A percentile compares a stretch with the other conserved stretches of the same genome.
phyloP scores from a whole-genome alignment of 2,888 invertebrate species.

The Lochmaea crataegi region DNA sequence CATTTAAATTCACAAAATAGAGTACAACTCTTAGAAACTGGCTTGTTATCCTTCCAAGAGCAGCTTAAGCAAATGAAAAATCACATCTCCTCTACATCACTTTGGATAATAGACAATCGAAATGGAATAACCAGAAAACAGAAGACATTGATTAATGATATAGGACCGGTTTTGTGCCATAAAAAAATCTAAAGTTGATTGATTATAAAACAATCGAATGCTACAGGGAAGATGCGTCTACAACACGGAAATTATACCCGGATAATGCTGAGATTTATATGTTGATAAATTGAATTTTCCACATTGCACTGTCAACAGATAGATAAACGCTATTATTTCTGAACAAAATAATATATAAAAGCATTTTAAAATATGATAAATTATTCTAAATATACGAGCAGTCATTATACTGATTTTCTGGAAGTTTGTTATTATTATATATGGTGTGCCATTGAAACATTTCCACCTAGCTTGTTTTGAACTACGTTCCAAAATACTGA shows the following conservation, averaged over 20 bases:
- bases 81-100: conserved; percentile 23
- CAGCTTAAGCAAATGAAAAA: conserved; percentile 16
- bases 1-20: too few relatives aligned
- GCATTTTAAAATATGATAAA: too few relatives aligned
- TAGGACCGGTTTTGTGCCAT: conserved; percentile 32
- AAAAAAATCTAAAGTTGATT: conserved; percentile 36
- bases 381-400: too few relatives aligned
- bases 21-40: too few relatives aligned
- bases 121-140: conserved; percentile 35
- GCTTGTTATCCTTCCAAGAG: too few relatives aligned
- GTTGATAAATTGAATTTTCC: conserved; percentile 23
- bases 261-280: conserved; percentile 25
- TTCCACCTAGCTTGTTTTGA: too few relatives aligned
- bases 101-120: conserved; percentile 26
- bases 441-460: too few relatives aligned
- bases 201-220: conserved; percentile 39
- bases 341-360: neutral
- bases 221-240: conserved; percentile 35
- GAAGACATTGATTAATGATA: conserved; percentile 39
- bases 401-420: too few relatives aligned
- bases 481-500: too few relatives aligned
- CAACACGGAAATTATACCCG: conserved; percentile 4
- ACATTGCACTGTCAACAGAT: conserved; percentile 2
- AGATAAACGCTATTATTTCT: neutral
- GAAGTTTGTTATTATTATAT: too few relatives aligned